These are phyloP conservation scores for Acropora yongei DNA, from an alignment of 64 coral and sea anemone genomes.

Conservation along the genomic window DNA sequence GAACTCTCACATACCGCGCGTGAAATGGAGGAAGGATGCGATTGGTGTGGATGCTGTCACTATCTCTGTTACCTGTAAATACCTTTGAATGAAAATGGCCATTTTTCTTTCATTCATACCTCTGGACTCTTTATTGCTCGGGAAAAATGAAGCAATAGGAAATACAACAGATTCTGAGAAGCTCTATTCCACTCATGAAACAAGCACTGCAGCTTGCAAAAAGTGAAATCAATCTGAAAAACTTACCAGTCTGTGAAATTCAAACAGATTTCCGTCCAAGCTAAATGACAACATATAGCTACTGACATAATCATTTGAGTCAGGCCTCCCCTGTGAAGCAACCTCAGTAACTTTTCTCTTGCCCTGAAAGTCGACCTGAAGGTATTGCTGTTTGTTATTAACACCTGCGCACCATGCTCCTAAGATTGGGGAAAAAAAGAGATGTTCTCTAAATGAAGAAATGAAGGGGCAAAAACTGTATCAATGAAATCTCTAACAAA, in stretches of 20 bases:
- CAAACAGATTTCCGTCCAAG: constrained; percentile 61
- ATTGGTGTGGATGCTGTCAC: constrained; percentile 48
- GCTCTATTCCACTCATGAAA: no score
- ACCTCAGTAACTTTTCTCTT: constrained; percentile 85
- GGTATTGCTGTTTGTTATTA: constrained; percentile 73
- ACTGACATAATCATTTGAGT: constrained; percentile 76
- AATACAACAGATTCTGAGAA: no score
- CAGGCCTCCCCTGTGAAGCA: constrained; percentile 88
- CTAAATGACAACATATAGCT: constrained; percentile 77
- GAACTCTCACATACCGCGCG: constrained; percentile 84
- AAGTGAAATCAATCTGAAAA: not conserved
- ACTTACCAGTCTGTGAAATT: constrained; percentile 62
- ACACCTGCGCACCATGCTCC: constrained; percentile 89
- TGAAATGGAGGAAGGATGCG: constrained; percentile 90
- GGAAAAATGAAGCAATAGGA: not conserved
- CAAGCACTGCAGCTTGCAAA: not conserved
- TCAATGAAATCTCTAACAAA: no score
- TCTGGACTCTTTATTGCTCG: not conserved
- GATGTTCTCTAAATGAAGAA: no score
- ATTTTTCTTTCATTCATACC: not conserved
- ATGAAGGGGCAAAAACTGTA: no score
- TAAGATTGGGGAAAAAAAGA: not conserved
- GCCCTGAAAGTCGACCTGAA: constrained; percentile 77
- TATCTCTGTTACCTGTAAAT: constrained; percentile 75
- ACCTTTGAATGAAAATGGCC: constrained; percentile 35